Conservation (phyloP, 2,797 vertebrate genomes). For the Siniperca obscura region DNA sequence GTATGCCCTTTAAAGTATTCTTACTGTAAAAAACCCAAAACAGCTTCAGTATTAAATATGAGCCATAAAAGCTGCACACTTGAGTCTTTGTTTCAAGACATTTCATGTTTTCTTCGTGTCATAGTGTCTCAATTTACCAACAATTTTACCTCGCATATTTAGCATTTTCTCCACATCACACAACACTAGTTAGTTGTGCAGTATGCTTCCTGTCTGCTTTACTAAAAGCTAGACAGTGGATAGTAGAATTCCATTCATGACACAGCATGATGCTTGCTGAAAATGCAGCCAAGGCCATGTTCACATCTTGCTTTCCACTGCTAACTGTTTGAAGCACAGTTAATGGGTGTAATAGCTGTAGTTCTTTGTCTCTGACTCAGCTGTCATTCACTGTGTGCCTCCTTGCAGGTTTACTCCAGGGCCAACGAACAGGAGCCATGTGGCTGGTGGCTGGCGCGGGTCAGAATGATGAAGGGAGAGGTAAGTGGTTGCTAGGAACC, state of each 20-base stretch:
- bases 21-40: background rate
- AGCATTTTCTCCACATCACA: background rate
- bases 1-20: background rate
- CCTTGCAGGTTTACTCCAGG: constrained; percentile 90
- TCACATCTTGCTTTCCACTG: background rate
- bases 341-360: background rate
- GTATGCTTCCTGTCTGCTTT: background rate
- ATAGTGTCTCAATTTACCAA: background rate
- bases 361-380: background rate
- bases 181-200: background rate
- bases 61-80: background rate
- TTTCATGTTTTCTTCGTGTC: background rate
- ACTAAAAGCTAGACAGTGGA: background rate
- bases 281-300: background rate
- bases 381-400: background rate
- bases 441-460: constrained; percentile 94
- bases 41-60: background rate
- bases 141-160: background rate
- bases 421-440: constrained; percentile 94
- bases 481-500: constrained; percentile 69
- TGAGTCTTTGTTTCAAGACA: background rate
- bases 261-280: background rate
- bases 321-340: background rate
- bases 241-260: background rate
- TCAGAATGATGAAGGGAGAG: constrained; percentile 96